A percentile compares a stretch with the other conserved stretches of the same genome.
Conservation (phyloP, 2,888 invertebrate species). For the Perizoma affinitatum region DNA sequence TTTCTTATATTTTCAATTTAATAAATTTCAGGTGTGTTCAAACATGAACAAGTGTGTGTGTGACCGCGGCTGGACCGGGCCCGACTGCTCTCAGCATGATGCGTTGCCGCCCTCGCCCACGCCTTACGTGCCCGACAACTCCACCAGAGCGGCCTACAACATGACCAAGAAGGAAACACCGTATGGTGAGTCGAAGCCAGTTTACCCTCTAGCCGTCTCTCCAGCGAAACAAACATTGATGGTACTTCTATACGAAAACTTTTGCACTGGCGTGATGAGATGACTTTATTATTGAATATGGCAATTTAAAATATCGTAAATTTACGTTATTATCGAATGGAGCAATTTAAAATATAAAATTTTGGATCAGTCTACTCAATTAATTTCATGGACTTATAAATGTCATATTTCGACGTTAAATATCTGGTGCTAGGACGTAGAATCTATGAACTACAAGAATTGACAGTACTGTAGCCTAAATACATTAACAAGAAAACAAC, state of each 20-base stretch:
- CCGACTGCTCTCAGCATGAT: constrained; percentile 92
- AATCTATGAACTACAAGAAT: no score
- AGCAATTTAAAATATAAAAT: not conserved
- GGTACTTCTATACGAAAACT: not conserved
- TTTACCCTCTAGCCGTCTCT: constrained; percentile 36
- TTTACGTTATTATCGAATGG: not conserved
- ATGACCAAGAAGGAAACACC: constrained; percentile 96
- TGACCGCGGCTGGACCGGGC: constrained; percentile 93
- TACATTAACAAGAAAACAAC: no score
- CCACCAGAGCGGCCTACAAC: constrained; percentile 82
- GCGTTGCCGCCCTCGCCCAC: constrained; percentile 87
- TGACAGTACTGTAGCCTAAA: no score
- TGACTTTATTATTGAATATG: not conserved
- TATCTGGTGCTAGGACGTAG: no score
- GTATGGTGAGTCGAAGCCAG: constrained; percentile 90
- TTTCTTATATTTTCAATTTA: no score
- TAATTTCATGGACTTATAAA: no score
- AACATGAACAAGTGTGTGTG: constrained; percentile 97
- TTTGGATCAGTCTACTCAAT: no score
- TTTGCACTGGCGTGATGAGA: constrained; percentile 5
- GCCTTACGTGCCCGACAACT: constrained; percentile 80
- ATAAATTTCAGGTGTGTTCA: constrained; percentile 90
- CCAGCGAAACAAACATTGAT: not conserved
- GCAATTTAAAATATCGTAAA: not conserved
- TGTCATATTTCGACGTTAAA: no score